Evolutionary conservation across 2,797 vertebrate genomes (phyloP), one percentile per base, ranked within the genome.

Genomic region (Xenentodon cancila): DNA sequence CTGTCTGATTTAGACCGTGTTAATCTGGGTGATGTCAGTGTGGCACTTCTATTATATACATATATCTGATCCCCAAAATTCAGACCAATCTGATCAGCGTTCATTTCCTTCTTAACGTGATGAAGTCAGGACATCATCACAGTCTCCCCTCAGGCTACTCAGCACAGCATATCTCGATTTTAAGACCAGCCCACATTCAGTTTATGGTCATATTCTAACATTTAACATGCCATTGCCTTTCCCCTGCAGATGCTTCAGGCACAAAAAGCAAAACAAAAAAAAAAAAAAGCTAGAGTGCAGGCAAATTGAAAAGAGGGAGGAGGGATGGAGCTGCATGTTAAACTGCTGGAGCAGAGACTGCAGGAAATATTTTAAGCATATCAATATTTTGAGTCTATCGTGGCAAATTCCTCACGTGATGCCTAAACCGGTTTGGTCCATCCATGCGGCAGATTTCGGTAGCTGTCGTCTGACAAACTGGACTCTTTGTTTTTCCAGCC

Each of bases 141-240:
- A 63, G 43, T 4, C 45, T 34, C 13, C 46, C 84, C 71, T 51
- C 56, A 5, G 80, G 86, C 70, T 1, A 75, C 1, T 81, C 72
- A 71, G 78, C 82, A 68, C 30, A 9, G 57, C 72, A 57, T 65
- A 43, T 82, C 65, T 75, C 59, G 49, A 59, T 75, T 83, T 83
- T 68, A 79, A 84, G 75, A 81, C 54, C 77, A 51, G 68, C 58
- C 49, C 73, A 62, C 62, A 77, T 80, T 79, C 30, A 78, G 75
- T 84, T 84, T 68, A 84, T 59, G 82, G 70, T 53, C 62, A 51
- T 70, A 79, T 82, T 84, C 80, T 77, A 73, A 77, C 67, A 68
- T 84, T 76, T 50, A 64, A 50, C 76, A 42, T 9, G 49, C 43
- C 11, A 0, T 53, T 5, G 45, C 64, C 75, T 68, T 53, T 73